These are phyloP conservation scores for Actinia equina DNA, from an alignment of 64 coral and sea anemone genomes.

Conservation along the genomic window DNA sequence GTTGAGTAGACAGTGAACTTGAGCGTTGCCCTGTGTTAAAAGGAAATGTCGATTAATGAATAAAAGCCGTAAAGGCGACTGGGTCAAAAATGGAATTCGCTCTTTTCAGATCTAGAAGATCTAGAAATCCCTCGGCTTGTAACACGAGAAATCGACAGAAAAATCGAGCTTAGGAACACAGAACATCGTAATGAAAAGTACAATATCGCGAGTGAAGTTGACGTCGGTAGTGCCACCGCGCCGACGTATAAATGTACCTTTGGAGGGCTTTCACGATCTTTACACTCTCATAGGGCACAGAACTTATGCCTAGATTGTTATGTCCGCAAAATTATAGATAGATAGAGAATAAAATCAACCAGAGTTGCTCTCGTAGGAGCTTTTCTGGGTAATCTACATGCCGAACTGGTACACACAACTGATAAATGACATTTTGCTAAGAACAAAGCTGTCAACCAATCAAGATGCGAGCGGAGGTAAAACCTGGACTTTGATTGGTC, in stretches of 20 bases:
- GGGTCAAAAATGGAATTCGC: constrained; percentile 17
- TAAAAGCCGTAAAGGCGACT: neutral
- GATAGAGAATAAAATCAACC: constrained; percentile 36
- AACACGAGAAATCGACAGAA: neutral
- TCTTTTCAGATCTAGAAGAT: neutral
- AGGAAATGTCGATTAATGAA: neutral
- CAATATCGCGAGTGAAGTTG: constrained; percentile 31
- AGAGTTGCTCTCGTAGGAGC: constrained; percentile 42
- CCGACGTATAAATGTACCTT: constrained; percentile 9
- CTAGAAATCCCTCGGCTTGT: neutral
- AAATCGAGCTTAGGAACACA: neutral
- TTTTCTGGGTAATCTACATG: constrained; percentile 85
- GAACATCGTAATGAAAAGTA: constrained; percentile 24
- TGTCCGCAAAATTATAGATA: neutral
- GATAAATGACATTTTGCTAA: constrained; percentile 93
- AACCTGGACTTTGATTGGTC: constrained; percentile 67
- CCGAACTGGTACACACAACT: constrained; percentile 84
- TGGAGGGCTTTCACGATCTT: neutral
- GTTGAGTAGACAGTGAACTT: neutral
- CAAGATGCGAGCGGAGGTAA: constrained; percentile 47
- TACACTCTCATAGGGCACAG: constrained; percentile 15
- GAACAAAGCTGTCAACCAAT: constrained; percentile 82
- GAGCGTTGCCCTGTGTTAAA: neutral
- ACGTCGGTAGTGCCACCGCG: neutral
- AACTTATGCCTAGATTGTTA: neutral